A percentile compares a stretch with the other conserved stretches of the same genome.
Conservation (phyloP, 2,888 invertebrate genomes). For the Ormyrus rosae region DNA sequence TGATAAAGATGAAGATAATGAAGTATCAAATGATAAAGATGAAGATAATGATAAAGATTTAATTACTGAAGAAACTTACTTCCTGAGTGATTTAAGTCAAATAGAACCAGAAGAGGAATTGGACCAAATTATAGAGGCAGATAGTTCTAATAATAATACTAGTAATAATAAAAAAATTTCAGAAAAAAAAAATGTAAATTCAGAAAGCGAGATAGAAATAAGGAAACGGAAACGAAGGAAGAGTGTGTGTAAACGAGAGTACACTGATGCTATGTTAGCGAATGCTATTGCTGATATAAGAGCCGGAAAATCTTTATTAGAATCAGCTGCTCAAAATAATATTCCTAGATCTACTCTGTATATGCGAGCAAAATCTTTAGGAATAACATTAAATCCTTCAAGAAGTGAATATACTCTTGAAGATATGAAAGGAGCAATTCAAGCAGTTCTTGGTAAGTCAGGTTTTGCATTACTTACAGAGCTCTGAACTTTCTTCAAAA, state of each 20-base stretch:
- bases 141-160: too few relatives aligned
- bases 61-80: slow-evolving; percentile 15
- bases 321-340: slow-evolving; percentile 72
- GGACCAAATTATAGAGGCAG: not conserved
- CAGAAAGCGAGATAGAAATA: slow-evolving; percentile 57
- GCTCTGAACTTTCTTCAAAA: not conserved
- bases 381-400: slow-evolving; percentile 71
- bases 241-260: slow-evolving; percentile 68
- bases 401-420: slow-evolving; percentile 74
- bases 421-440: slow-evolving; percentile 73
- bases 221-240: slow-evolving; percentile 66
- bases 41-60: slow-evolving; percentile 38
- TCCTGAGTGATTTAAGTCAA: slow-evolving; percentile 27
- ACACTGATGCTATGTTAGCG: slow-evolving; percentile 71
- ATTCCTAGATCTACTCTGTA: slow-evolving; percentile 76
- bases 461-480: not conserved
- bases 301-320: slow-evolving; percentile 72
- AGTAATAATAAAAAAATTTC: slow-evolving; percentile 10
- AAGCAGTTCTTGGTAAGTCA: slow-evolving; percentile 72
- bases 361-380: slow-evolving; percentile 73
- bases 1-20: slow-evolving; percentile 15
- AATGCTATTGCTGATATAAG: slow-evolving; percentile 73
- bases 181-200: slow-evolving; percentile 15
- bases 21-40: too few relatives aligned
- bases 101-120: slow-evolving; percentile 14